A percentile compares a stretch with the other conserved stretches of the same genome.
phyloP scores from a whole-genome alignment of 1,140 invertebrate genomes.

The Sycobia sp. region DNA sequence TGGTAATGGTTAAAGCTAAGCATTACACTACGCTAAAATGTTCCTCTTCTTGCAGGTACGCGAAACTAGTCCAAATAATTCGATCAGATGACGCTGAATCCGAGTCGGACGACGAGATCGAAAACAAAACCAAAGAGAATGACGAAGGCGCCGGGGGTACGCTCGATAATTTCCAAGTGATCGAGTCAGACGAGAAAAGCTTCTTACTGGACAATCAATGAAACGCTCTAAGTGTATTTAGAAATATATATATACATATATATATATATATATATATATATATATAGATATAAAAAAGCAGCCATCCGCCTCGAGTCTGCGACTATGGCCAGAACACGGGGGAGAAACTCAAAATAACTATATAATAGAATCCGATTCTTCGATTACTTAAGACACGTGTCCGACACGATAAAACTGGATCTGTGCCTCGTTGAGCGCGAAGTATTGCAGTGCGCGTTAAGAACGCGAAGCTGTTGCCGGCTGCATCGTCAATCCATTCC shows the following conservation, averaged over 20 bases:
- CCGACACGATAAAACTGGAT: conserved; percentile 20
- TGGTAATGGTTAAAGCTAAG: no score
- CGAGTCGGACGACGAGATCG: conserved; percentile 40
- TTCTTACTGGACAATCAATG: conserved; percentile 31
- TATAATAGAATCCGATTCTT: no score
- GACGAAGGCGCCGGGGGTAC: not conserved
- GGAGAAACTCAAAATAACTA: no score
- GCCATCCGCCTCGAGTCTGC: no score
- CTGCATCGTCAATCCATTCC: no score
- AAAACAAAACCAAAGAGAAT: conserved; percentile 30
- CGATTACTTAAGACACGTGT: conserved; percentile 1
- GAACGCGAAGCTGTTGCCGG: no score
- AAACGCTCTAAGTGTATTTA: conserved; percentile 7
- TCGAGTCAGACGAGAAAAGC: conserved; percentile 17
- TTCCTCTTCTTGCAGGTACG: conserved; percentile 44
- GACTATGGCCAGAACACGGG: no score
- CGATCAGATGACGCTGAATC: conserved; percentile 41
- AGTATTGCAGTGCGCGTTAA: conserved; percentile 11
- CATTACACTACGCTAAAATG: not conserved
- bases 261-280: not conserved
- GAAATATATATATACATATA: not conserved
- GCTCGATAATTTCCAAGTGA: not conserved
- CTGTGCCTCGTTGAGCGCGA: conserved; percentile 24
- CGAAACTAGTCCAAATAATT: conserved; percentile 49
- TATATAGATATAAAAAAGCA: not conserved